Conservation (phyloP, 2,888 invertebrate species). For the Silvanus unidentatus region DNA sequence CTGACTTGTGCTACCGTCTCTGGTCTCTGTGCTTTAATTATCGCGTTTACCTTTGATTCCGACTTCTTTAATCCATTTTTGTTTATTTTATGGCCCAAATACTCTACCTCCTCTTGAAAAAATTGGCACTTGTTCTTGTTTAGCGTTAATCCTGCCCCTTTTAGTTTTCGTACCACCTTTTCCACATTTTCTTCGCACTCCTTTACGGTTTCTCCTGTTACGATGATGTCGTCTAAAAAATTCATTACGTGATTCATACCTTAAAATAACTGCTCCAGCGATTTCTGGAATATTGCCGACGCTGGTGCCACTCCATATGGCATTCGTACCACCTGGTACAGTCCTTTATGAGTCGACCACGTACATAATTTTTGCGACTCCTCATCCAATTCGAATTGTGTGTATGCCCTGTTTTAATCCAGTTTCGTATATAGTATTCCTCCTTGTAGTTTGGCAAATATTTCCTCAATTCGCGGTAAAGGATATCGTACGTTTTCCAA, state of each 20-base stretch:
- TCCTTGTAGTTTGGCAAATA: conserved; percentile 16
- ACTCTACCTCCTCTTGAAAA: conserved; percentile 25
- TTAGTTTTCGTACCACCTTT: conserved; percentile 21
- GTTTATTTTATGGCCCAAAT: conserved; percentile 24
- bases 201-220: conserved; percentile 22
- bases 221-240: conserved; percentile 32
- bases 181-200: conserved; percentile 20
- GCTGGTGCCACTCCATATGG: conserved; percentile 34
- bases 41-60: conserved; percentile 6
- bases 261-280: conserved; percentile 31
- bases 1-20: background rate
- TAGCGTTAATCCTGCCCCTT: conserved; percentile 25
- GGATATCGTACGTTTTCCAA: conserved; percentile 21
- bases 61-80: conserved; percentile 12
- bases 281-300: conserved; percentile 35
- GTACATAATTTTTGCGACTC: conserved; percentile 28
- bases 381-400: conserved; percentile 32
- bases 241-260: conserved; percentile 26
- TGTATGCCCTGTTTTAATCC: conserved; percentile 28
- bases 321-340: conserved; percentile 34
- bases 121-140: conserved; percentile 32
- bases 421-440: conserved; percentile 22
- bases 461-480: conserved; percentile 19
- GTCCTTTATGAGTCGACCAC: conserved; percentile 34
- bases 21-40: background rate